Percentiles rank a stretch among this genome's conserved stretches.
These are phyloP conservation scores for Lydus trimaculatus DNA, from an alignment of 2,888 invertebrate genomes.

Conservation along the genomic window DNA sequence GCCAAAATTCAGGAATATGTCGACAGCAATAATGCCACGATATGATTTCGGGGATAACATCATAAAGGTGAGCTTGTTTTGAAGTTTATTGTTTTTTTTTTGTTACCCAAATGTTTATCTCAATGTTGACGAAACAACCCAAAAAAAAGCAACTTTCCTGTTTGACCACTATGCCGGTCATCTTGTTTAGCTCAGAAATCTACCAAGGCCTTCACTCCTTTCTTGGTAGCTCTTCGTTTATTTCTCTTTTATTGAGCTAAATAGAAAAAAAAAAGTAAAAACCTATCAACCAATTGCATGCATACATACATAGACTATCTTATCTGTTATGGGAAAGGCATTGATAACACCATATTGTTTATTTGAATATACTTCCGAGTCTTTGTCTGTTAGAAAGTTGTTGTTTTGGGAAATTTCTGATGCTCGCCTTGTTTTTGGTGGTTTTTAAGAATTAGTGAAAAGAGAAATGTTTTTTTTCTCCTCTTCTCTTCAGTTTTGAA, in stretches of 20 bases:
- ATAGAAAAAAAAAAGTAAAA: not conserved
- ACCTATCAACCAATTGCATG: not conserved
- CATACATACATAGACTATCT: not conserved
- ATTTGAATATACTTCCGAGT: constrained; percentile 10
- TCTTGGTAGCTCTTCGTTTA: not conserved
- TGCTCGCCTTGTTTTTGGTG: constrained; percentile 8
- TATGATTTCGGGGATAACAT: constrained; percentile 79
- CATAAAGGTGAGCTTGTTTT: constrained; percentile 68
- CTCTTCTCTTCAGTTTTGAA: not conserved
- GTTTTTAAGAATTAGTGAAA: constrained; percentile 41
- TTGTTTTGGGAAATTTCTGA: not conserved
- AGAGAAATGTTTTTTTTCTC: constrained; percentile 45
- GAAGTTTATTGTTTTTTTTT: not conserved
- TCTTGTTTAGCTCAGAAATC: constrained; percentile 6
- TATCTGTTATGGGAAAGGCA: constrained; percentile 17
- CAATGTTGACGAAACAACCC: not conserved
- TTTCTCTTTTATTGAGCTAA: not conserved
- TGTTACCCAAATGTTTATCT: too few relatives aligned
- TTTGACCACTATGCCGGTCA: constrained; percentile 15
- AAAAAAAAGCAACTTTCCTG: constrained; percentile 23
- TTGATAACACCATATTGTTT: not conserved
- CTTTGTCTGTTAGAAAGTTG: constrained; percentile 21
- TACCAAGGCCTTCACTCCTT: constrained; percentile 19
- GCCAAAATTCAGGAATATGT: constrained; percentile 65
- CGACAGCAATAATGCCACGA: constrained; percentile 80